phyloP scores from a whole-genome alignment of 2,888 invertebrate species.

The Acanthopleura granulata region DNA sequence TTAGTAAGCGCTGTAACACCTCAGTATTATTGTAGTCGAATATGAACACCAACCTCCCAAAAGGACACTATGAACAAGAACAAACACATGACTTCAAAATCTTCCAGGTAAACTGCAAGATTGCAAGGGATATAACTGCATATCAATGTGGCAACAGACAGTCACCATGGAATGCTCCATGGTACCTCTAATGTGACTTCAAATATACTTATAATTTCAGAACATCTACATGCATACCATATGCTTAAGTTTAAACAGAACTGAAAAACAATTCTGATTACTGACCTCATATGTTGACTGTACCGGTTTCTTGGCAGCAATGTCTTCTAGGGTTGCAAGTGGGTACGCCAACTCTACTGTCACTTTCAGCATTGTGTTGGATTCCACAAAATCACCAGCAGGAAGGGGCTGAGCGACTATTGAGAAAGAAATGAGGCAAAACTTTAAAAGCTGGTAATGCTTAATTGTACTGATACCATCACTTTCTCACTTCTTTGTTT shows the following conservation, averaged over 20 bases:
- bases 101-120: no score
- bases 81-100: background rate
- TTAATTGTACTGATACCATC: no score
- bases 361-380: constrained; percentile 61
- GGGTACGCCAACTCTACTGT: constrained; percentile 63
- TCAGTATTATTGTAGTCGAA: constrained; percentile 60
- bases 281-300: constrained; percentile 46
- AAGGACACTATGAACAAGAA: constrained; percentile 58
- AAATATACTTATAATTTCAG: no score
- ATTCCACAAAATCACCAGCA: constrained; percentile 61
- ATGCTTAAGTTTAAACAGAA: background rate
- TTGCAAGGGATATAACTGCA: no score
- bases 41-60: constrained; percentile 63
- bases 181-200: no score
- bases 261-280: constrained; percentile 24
- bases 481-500: no score
- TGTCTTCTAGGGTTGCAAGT: constrained; percentile 50
- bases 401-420: constrained; percentile 58
- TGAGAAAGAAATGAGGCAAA: no score
- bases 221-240: no score
- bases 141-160: no score
- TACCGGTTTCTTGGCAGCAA: constrained; percentile 52
- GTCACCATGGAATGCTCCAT: no score
- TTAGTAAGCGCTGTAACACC: constrained; percentile 55
- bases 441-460: no score